A percentile compares a stretch with the other conserved stretches of the same genome.
Conservation (phyloP, 2,113 vertebrate species). For the Bos indicus region DNA sequence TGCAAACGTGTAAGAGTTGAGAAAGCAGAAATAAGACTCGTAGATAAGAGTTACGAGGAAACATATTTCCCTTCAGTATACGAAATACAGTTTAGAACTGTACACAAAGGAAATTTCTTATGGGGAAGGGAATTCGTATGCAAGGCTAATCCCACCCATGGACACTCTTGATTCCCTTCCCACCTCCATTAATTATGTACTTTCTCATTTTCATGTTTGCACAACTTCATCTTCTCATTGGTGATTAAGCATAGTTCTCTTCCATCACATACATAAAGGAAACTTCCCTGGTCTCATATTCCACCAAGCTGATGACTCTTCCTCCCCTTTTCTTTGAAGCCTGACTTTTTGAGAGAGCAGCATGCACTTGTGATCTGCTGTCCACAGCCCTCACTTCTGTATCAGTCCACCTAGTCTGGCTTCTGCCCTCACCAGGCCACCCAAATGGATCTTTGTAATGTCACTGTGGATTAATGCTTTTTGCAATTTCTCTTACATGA, state of each 20-base stretch:
- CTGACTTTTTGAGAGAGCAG: neutral
- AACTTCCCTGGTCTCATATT: neutral
- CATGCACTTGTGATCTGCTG: neutral
- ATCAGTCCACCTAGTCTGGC: neutral
- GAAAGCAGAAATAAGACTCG: conserved; percentile 18
- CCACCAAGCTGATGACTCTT: neutral
- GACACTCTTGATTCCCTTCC: neutral
- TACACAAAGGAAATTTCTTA: conserved; percentile 27
- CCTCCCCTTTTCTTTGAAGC: neutral
- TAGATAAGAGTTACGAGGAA: conserved; percentile 3
- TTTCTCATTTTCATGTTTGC: neutral
- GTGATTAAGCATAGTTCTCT: neutral
- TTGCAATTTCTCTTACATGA: conserved; percentile 25
- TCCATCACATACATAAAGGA: neutral
- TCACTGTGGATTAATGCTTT: neutral
- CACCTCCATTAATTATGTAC: neutral
- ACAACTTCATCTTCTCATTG: neutral
- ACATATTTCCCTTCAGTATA: conserved; percentile 7
- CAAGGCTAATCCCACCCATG: neutral
- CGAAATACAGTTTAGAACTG: neutral
- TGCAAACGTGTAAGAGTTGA: neutral
- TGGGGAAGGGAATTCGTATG: neutral
- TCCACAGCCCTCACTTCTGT: neutral
- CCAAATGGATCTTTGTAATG: neutral
- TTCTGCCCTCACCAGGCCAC: neutral